Base-by-base conservation (phyloP, 2,113 vertebrate species). In the Gopherus evgoodei region DNA sequence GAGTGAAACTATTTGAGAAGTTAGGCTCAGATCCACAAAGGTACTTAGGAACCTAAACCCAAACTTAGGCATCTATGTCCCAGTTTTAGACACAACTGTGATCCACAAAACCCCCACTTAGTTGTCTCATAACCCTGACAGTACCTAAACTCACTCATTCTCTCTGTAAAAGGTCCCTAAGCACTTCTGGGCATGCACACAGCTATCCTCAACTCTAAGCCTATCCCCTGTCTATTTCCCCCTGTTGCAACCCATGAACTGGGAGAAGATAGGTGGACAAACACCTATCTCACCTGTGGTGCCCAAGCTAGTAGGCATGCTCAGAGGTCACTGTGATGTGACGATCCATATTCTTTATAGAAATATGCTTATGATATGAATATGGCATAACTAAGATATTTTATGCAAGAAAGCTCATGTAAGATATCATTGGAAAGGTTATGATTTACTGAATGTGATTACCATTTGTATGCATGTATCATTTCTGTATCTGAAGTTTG, bases 1-100 rank as follows among this genome's bases (percentile, higher is more conserved):
- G 31, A 65, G 31, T 65, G 38, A 42, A 75, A 29, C 57, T 91
- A 50, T 93, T 90, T 96, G 72, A 86, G 94, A 87, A 50, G 54
- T 35, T 35, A 35, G 57, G 27, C 57, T 25, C 57, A 62, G 57
- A 62, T 31, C 57, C 57, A 62, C 6, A 65, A 65, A 65, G 31
- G 62, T 65, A 65, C 31, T 35, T 65, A 65, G 31, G 31, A 65
- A 35, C 62, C 62, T 65, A 65, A 35, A 17, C 27, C 12, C 62
- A 65, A 31, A 17, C 11, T 35, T 35, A 65, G 65, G 17, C 35
- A 69, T 8, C 35, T 21, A 21, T 69, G 65, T 69, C 65, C 65
- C 65, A 69, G 65, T 35, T 65, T 16, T 65, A 14, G 8, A 17
- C 17, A n/a, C 31, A 69, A n/a, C 35, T n/a, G 65, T 69, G 65